Base-by-base conservation (phyloP, 2,888 invertebrate species). In the Lycaena phlaeas region DNA sequence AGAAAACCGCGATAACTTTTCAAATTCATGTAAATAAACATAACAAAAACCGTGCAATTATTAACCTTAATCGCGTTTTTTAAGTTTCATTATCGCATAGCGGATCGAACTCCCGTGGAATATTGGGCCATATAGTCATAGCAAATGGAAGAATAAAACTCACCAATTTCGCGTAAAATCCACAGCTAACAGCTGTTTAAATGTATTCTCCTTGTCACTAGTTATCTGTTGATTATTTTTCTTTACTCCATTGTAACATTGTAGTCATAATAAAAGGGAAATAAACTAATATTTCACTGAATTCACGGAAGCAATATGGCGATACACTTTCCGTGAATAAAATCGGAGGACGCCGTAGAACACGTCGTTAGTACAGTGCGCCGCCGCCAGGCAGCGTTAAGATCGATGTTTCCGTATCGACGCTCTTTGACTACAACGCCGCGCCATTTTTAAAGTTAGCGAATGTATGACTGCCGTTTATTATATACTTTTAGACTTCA, bases 1-100 rank as follows among this genome's bases (percentile, higher is more conserved):
- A 78, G 76, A 81, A 82, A 81, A 79, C 81, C 82, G 81, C 82
- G 79, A 76, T 59, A 79, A 79, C 64, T 81, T 82, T 82, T 82
- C 75, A 82, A 84, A 82, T 81, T 81, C 82, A 81, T 82, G 84
- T 84, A 84, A 84, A 85, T 82, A 84, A 85, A 82, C 84, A 85
- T 79, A 82, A 84, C 81, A 81, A 84, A 82, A 85, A 82, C 77
- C 85, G 85, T 71, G 85, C 85, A 85, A 86, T 85, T 85, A 85
- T 86, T 84, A 84, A 82, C 85, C 85, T 85, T 86, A 86, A 85
- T 85, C 82, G 76, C 85, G 78, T 84, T 84, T 85, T 85, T 82
- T 85, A 86, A 85, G 85, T 85, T 84, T 85, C 85, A 85, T 85
- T 85, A 85, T 85, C 85, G 85, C 85, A 82, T 84, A 85, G 84